A percentile compares a stretch with the other conserved stretches of the same genome.
Evolutionary conservation across 2,113 vertebrate genomes (phyloP).

Genomic region (Dendropsophus ebraccatus): DNA sequence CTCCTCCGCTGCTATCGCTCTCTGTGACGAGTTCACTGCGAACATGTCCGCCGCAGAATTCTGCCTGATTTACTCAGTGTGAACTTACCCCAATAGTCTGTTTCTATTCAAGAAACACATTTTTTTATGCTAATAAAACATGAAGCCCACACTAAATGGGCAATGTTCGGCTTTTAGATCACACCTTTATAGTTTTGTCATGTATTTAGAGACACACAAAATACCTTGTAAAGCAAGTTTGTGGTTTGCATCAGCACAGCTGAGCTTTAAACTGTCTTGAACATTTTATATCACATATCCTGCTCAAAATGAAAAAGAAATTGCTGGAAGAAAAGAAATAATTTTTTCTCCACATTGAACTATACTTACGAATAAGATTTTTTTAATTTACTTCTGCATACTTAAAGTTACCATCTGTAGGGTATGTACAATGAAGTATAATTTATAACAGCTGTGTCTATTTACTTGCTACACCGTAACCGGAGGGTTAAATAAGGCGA

Average conservation of each 20-base stretch:
- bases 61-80: no score
- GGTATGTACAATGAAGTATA: conserved; percentile 16
- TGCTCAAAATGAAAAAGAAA: conserved; percentile 33
- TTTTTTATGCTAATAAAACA: no score
- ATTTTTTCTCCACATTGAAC: not conserved
- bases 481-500: conserved; percentile 27
- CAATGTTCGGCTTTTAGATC: no score
- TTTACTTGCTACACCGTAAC: conserved; percentile 24
- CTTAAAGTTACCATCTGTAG: conserved; percentile 1
- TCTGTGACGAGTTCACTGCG: no score
- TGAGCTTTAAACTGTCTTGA: not conserved
- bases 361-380: conserved; percentile 1
- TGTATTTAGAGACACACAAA: not conserved
- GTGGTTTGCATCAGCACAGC: not conserved
- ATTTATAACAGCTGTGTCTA: conserved; percentile 40
- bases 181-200: no score
- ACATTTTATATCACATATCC: conserved; percentile 1
- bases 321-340: not conserved
- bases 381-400: not conserved
- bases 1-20: no score
- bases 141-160: no score
- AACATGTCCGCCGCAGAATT: no score
- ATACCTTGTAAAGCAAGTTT: not conserved
- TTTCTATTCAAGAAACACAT: no score
- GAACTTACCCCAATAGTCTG: no score